phyloP scores from a whole-genome alignment of 2,888 invertebrate genomes.

The Rhaphigaster nebulosa region DNA sequence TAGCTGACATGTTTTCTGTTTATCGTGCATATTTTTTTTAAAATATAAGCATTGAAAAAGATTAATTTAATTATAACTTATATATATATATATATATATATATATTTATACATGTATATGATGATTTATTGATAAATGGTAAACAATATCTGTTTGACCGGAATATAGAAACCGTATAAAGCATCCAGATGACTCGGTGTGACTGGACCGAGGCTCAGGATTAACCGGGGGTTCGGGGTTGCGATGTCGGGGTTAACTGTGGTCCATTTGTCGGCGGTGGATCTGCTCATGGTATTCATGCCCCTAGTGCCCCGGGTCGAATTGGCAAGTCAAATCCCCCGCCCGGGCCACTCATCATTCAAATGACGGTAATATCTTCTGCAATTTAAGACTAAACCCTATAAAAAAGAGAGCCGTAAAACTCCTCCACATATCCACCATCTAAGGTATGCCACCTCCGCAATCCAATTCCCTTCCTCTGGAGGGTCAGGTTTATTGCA shows the following conservation, averaged over 20 bases:
- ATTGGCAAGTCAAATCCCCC: slow-evolving; percentile 53
- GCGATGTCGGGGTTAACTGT: slow-evolving; percentile 33
- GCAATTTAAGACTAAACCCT: slow-evolving; percentile 53
- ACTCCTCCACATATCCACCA: slow-evolving; percentile 15
- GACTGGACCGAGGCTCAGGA: background rate
- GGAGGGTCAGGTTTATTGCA: background rate
- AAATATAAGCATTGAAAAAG: too few species aligned
- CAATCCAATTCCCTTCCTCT: background rate
- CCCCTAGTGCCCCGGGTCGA: background rate
- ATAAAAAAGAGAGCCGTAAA: slow-evolving; percentile 46
- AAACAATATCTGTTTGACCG: too few species aligned
- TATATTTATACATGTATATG: too few species aligned
- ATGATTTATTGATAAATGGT: too few species aligned
- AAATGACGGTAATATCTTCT: slow-evolving; percentile 53
- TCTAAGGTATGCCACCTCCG: slow-evolving; percentile 16
- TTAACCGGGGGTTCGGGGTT: background rate
- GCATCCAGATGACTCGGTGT: background rate
- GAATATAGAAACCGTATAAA: too few species aligned
- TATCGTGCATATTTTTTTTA: too few species aligned
- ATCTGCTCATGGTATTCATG: slow-evolving; percentile 50
- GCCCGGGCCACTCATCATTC: slow-evolving; percentile 50
- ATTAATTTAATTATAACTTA: too few species aligned
- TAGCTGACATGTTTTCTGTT: too few species aligned
- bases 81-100: too few species aligned
- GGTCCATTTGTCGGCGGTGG: slow-evolving; percentile 48